A percentile compares a stretch with the other conserved stretches of the same genome.
phyloP scores from a whole-genome alignment of 2,797 vertebrate species.

The Paedocypris micromegethes region DNA sequence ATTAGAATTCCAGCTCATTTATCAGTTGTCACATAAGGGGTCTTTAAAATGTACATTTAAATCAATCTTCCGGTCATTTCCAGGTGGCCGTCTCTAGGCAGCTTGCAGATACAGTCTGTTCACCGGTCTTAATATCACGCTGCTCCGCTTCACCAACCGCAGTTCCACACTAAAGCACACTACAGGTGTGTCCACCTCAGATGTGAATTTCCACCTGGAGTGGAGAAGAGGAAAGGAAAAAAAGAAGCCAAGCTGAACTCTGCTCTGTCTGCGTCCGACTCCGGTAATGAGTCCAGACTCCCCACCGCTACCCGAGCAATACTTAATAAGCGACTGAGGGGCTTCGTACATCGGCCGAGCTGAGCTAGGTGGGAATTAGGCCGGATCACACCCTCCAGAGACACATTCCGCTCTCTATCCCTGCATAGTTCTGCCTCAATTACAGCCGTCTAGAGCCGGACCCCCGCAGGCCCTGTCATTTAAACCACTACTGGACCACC shows the following conservation, averaged over 20 bases:
- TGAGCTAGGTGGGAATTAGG: conserved; percentile 45
- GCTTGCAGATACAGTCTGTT: conserved; percentile 35
- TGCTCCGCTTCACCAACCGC: conserved; percentile 33
- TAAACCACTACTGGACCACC: conserved; percentile 1
- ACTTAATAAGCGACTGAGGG: conserved; percentile 40
- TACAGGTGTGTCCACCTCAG: conserved; percentile 22
- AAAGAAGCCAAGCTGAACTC: conserved; percentile 27
- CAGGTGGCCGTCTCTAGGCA: conserved; percentile 21
- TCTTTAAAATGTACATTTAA: no score
- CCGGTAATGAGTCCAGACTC: conserved; percentile 45
- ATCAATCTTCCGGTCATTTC: conserved; percentile 12
- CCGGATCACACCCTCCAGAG: conserved; percentile 40
- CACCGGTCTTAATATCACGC: conserved; percentile 33
- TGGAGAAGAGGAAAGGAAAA: conserved; percentile 13
- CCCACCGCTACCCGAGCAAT: conserved; percentile 30
- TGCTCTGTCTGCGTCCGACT: conserved; percentile 33
- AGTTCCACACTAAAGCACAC: conserved; percentile 19
- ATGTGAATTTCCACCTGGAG: conserved; percentile 26
- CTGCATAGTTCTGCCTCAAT: conserved; percentile 33
- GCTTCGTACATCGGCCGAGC: conserved; percentile 32
- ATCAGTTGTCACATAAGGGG: no score
- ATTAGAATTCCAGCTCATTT: no score
- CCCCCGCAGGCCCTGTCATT: conserved; percentile 25
- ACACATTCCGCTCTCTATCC: conserved; percentile 31
- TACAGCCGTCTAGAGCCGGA: conserved; percentile 30